A percentile compares a stretch with the other conserved stretches of the same genome.
These are phyloP conservation scores for Malurus alboscapulatus DNA, from an alignment of 2,113 vertebrate species.

Conservation along the genomic window DNA sequence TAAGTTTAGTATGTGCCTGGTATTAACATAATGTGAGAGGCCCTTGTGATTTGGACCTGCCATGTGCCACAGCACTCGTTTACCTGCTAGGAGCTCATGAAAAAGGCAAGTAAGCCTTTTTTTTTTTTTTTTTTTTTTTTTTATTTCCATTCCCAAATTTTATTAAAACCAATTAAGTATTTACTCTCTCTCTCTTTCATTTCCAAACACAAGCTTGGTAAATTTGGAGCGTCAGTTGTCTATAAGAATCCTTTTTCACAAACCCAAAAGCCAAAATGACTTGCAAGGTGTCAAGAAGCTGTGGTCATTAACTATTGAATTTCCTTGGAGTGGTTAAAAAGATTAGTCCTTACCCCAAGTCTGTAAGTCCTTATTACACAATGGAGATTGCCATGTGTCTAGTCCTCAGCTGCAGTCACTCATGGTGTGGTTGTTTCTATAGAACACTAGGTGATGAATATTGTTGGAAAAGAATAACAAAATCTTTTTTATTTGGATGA, in stretches of 20 bases:
- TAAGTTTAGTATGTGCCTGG: not conserved
- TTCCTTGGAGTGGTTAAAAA: not conserved
- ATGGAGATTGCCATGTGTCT: not conserved
- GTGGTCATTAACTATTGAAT: not conserved
- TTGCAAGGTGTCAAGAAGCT: not conserved
- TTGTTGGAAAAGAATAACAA: not conserved
- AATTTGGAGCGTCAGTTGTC: not conserved
- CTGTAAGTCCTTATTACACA: not conserved
- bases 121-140: not conserved
- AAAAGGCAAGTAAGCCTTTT: not conserved
- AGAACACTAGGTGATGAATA: not conserved
- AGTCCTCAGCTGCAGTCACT: not conserved
- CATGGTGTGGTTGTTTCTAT: not conserved
- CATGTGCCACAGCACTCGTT: not conserved
- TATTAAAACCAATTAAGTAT: not conserved
- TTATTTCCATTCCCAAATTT: not conserved
- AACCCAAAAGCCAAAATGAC: not conserved
- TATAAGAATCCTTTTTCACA: not conserved
- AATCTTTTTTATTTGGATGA: not conserved
- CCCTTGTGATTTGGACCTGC: not conserved
- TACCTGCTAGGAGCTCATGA: not conserved
- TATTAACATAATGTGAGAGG: not conserved
- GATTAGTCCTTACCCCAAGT: not conserved
- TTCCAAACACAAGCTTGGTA: not conserved
- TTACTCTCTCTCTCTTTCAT: not conserved